These are phyloP conservation scores for Eremobia ochroleuca DNA, from an alignment of 2,888 invertebrate species.

Conservation along the genomic window DNA sequence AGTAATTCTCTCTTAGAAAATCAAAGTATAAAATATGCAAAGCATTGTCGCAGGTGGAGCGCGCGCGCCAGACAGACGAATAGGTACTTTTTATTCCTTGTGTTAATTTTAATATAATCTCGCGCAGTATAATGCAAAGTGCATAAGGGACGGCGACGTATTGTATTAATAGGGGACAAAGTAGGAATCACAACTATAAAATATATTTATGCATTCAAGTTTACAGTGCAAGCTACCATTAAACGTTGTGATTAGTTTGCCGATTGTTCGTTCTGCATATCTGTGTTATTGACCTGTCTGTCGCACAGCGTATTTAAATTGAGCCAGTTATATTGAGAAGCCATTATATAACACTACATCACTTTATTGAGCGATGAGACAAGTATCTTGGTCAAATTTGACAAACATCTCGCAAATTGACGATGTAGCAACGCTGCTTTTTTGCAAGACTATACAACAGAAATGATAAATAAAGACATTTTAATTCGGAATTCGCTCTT, in stretches of 20 bases:
- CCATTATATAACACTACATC: slow-evolving; percentile 14
- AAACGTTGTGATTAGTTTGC: slow-evolving; percentile 30
- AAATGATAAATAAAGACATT: not conserved
- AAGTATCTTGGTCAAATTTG: slow-evolving; percentile 25
- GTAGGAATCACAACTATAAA: not conserved
- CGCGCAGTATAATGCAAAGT: not conserved
- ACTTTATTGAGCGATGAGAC: slow-evolving; percentile 29
- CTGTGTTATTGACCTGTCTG: slow-evolving; percentile 32
- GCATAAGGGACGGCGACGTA: not conserved
- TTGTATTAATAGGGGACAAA: not conserved
- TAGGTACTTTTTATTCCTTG: not conserved
- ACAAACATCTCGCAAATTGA: slow-evolving; percentile 4
- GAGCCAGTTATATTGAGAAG: slow-evolving; percentile 34
- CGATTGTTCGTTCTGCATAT: slow-evolving; percentile 25
- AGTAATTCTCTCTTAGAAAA: slow-evolving; percentile 5
- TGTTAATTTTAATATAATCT: slow-evolving; percentile 20
- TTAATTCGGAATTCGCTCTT: slow-evolving; percentile 5
- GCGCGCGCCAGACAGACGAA: not conserved
- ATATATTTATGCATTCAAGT: slow-evolving; percentile 20
- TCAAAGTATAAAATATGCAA: slow-evolving; percentile 17
- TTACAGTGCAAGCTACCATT: slow-evolving; percentile 7
- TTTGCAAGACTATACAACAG: not conserved
- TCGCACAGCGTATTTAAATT: slow-evolving; percentile 41
- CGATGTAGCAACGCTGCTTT: not conserved
- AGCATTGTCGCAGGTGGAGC: slow-evolving; percentile 10